Conservation (phyloP, 2,888 invertebrate species). For the Caradrina clavipalpis region DNA sequence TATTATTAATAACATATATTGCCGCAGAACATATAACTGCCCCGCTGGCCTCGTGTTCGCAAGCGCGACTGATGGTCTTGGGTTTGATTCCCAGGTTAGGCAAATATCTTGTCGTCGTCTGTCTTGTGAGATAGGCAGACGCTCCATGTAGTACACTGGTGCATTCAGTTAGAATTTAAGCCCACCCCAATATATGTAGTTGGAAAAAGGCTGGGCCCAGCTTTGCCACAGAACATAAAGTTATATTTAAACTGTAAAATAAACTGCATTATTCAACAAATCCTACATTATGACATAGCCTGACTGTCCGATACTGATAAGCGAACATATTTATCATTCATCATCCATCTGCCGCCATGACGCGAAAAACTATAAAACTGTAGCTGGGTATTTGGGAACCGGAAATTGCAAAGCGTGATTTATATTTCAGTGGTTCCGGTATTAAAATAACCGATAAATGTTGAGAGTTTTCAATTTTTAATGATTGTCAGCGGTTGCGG, state of each 20-base stretch:
- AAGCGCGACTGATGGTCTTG: too few relatives aligned
- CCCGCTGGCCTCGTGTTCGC: too few relatives aligned
- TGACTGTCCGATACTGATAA: slow-evolving; percentile 25
- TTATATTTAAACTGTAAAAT: slow-evolving; percentile 35
- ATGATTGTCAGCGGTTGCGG: slow-evolving; percentile 16
- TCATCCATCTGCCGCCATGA: slow-evolving; percentile 2
- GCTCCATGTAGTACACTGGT: too few relatives aligned
- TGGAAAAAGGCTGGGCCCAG: too few relatives aligned
- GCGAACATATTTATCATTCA: slow-evolving; percentile 18
- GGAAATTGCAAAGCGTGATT: slow-evolving; percentile 56
- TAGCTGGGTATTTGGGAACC: slow-evolving; percentile 32
- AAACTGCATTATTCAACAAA: slow-evolving; percentile 14
- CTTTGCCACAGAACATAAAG: slow-evolving; percentile 36
- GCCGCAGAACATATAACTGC: slow-evolving; percentile 31
- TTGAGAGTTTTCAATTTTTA: slow-evolving; percentile 47
- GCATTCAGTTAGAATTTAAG: too few relatives aligned
- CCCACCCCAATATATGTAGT: too few relatives aligned
- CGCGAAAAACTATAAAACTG: slow-evolving; percentile 32
- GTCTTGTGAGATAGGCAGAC: too few relatives aligned
- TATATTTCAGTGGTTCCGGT: slow-evolving; percentile 46
- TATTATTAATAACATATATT: neutral
- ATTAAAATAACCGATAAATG: slow-evolving; percentile 48
- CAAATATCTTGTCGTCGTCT: too few relatives aligned
- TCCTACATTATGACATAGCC: too few relatives aligned
- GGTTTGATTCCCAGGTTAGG: too few relatives aligned